A percentile compares a stretch with the other conserved stretches of the same genome.
Evolutionary conservation across 2,113 vertebrate genomes (phyloP).

Genomic region (Notarius lentiginosus): DNA sequence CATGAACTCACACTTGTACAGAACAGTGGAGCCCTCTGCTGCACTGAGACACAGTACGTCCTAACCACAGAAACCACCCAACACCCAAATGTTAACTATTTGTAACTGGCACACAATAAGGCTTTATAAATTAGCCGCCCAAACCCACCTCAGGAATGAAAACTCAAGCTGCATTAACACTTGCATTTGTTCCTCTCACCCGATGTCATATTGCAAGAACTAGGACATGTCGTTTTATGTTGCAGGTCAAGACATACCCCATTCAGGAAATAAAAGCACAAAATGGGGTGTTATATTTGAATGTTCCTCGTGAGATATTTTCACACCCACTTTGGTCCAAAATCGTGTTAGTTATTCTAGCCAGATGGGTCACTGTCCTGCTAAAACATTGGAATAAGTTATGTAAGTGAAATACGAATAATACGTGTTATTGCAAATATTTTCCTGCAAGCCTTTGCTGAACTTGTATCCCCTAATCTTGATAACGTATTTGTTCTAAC

Average conservation of each 20-base stretch:
- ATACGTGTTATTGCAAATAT: not conserved
- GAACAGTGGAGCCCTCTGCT: conserved; percentile 23
- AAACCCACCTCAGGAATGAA: not conserved
- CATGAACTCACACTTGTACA: not conserved
- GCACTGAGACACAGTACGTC: not conserved
- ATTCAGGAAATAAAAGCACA: not conserved
- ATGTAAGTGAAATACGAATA: not conserved
- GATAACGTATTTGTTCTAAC: not conserved
- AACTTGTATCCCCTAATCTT: not conserved
- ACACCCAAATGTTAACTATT: not conserved
- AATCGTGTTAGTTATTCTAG: not conserved
- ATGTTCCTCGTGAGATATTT: not conserved
- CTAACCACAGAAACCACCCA: not conserved
- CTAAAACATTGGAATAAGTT: not conserved
- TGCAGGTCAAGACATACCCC: not conserved
- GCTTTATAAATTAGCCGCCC: not conserved
- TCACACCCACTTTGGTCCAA: not conserved
- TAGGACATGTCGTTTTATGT: not conserved
- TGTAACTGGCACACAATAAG: not conserved
- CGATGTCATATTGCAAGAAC: not conserved
- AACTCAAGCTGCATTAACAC: not conserved
- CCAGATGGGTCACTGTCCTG: not conserved
- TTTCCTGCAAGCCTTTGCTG: not conserved
- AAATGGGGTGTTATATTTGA: not conserved
- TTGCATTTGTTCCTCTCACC: not conserved